Conservation (phyloP, 1,140 invertebrate genomes). For the Gonatopus flavifemur region DNA sequence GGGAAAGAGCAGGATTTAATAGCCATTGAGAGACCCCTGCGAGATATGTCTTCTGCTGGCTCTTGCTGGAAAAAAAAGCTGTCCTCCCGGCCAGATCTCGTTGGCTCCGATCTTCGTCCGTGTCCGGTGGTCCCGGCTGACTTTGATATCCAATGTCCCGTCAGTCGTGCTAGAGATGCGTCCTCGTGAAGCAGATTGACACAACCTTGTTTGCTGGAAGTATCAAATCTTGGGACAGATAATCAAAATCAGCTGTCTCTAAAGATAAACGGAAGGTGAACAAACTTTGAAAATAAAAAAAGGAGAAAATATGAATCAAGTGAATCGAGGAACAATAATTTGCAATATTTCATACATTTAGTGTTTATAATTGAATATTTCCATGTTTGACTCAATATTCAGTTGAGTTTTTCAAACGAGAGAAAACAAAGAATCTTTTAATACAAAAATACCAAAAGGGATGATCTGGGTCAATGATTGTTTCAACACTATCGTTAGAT, state of each 20-base stretch:
- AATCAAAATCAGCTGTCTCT: slow-evolving; percentile 7
- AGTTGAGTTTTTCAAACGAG: no score
- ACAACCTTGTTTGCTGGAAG: slow-evolving; percentile 19
- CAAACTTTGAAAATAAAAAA: background rate
- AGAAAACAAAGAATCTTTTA: no score
- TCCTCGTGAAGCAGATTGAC: slow-evolving; percentile 34
- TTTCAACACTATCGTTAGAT: no score
- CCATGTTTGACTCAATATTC: no score
- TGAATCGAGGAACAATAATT: background rate
- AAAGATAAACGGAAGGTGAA: background rate
- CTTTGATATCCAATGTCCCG: slow-evolving; percentile 28
- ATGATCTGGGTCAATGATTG: no score
- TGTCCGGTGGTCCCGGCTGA: slow-evolving; percentile 14
- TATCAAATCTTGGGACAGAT: no score
- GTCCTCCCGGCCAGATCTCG: slow-evolving; percentile 24
- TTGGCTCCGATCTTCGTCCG: slow-evolving; percentile 20
- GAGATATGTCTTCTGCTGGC: slow-evolving; percentile 19
- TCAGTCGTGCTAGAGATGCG: slow-evolving; percentile 46
- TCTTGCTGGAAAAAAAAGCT: slow-evolving; percentile 44
- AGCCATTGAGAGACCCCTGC: slow-evolving; percentile 12
- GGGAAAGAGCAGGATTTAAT: slow-evolving; percentile 6
- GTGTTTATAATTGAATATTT: no score
- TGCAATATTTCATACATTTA: background rate
- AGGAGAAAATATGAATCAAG: background rate
- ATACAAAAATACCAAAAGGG: no score